phyloP scores from a whole-genome alignment of 92 coral and sea anemone species.

The Porites divaricata region DNA sequence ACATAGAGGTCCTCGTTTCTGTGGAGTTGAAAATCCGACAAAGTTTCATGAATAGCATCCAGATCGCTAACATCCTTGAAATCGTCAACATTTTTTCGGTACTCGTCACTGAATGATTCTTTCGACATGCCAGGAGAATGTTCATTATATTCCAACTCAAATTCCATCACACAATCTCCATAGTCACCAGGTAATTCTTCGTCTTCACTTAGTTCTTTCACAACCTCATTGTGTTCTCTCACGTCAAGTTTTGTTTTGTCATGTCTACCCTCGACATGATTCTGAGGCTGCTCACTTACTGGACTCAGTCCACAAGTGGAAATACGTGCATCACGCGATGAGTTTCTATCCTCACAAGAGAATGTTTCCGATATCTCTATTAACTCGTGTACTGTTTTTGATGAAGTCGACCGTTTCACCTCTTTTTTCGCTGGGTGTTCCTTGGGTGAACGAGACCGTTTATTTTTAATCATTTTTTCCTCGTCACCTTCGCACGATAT shows the following conservation, averaged over 20 bases:
- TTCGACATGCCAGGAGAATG: background rate
- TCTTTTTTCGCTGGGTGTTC: background rate
- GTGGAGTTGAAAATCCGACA: background rate
- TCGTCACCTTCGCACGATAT: background rate
- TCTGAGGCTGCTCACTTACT: background rate
- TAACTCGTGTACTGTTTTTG: background rate
- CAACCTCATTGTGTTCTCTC: background rate
- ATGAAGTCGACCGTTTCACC: background rate
- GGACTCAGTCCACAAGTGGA: background rate
- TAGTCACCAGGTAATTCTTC: background rate
- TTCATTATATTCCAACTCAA: background rate
- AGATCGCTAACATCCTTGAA: background rate
- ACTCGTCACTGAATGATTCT: constrained; percentile 1
- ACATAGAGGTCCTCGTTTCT: background rate
- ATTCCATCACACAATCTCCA: background rate
- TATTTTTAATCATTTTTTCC: background rate
- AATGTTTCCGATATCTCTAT: background rate
- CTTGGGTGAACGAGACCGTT: background rate
- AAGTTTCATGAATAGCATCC: background rate
- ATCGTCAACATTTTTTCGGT: background rate
- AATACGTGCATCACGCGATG: background rate
- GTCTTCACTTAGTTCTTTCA: background rate
- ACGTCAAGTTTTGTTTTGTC: too few relatives aligned
- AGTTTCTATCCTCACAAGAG: background rate
- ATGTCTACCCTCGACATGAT: background rate